Conservation (phyloP, 2,888 invertebrate genomes). For the Enchytraeus crypticus region DNA sequence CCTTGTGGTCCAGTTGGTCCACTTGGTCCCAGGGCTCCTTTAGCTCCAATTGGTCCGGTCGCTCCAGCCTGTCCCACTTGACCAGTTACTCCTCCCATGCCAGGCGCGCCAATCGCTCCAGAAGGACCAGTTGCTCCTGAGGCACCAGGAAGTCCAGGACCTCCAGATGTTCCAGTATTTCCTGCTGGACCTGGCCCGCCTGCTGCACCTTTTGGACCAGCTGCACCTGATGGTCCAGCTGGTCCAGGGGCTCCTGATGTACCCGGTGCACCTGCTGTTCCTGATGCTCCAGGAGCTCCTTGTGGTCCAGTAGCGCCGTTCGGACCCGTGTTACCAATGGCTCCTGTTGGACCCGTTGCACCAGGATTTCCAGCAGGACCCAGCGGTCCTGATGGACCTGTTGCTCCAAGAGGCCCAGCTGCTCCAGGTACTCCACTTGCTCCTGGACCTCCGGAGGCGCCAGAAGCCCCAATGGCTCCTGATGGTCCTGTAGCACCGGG, state of each 20-base stretch:
- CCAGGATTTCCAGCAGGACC: slow-evolving; percentile 24
- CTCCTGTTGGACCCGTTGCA: slow-evolving; percentile 20
- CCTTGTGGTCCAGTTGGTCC: slow-evolving; percentile 24
- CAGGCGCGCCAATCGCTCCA: slow-evolving; percentile 15
- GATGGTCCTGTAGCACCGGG: no score
- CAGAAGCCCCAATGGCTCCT: slow-evolving; percentile 5
- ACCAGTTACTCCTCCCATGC: no score
- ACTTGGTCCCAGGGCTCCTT: not conserved
- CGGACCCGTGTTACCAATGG: slow-evolving; percentile 9
- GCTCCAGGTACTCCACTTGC: slow-evolving; percentile 4
- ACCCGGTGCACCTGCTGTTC: slow-evolving; percentile 5
- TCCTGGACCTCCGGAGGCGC: slow-evolving; percentile 1
- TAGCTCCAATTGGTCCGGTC: not conserved
- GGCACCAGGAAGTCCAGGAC: slow-evolving; percentile 1
- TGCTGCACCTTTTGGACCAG: slow-evolving; percentile 9
- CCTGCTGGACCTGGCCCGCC: slow-evolving; percentile 10
- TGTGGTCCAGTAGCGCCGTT: slow-evolving; percentile 55
- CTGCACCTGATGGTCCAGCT: slow-evolving; percentile 8
- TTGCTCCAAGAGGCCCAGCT: slow-evolving; percentile 52
- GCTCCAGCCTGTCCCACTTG: slow-evolving; percentile 8
- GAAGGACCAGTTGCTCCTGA: slow-evolving; percentile 8
- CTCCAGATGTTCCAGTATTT: slow-evolving; percentile 3
- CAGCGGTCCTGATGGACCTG: slow-evolving; percentile 13
- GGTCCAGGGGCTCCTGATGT: slow-evolving; percentile 21
- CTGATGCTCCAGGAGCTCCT: slow-evolving; percentile 8